A percentile compares a stretch with the other conserved stretches of the same genome.
Evolutionary conservation across 1,140 invertebrate species (phyloP).

Genomic region (Rhagoletis pomonella): DNA sequence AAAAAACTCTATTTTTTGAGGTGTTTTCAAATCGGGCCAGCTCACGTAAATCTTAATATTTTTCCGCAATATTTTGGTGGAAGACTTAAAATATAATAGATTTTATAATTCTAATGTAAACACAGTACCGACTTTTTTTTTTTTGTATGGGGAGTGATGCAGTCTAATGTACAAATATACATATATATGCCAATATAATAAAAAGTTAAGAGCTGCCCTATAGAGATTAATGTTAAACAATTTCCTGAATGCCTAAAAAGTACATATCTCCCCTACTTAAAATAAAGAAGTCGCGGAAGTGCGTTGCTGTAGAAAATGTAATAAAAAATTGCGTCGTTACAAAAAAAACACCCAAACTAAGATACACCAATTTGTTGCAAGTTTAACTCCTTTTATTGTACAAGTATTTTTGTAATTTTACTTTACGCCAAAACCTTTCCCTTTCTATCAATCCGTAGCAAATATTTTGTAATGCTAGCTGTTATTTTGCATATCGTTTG

Average conservation of each 20-base stretch:
- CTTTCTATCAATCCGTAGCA: no score
- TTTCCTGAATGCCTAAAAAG: not conserved
- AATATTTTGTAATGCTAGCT: not conserved
- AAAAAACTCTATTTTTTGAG: no score
- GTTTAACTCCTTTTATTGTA: not conserved
- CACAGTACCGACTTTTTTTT: no score
- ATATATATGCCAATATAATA: no score
- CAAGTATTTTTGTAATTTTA: not conserved
- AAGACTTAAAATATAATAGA: no score
- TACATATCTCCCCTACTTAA: not conserved
- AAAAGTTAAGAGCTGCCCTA: no score
- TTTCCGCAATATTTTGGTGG: no score
- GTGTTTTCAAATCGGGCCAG: no score
- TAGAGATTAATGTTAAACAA: not conserved
- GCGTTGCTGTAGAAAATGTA: not conserved
- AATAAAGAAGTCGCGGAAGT: not conserved
- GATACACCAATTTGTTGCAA: not conserved
- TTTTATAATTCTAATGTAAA: no score
- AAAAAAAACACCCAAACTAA: not conserved
- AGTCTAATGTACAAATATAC: no score
- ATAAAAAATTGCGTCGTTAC: conserved; percentile 12
- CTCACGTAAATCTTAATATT: no score
- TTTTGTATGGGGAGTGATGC: no score
- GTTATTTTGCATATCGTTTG: conserved; percentile 22
- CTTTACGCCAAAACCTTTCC: not conserved